Evolutionary conservation across 2,113 vertebrate genomes (phyloP).

Genomic region (Polyodon spathula): DNA sequence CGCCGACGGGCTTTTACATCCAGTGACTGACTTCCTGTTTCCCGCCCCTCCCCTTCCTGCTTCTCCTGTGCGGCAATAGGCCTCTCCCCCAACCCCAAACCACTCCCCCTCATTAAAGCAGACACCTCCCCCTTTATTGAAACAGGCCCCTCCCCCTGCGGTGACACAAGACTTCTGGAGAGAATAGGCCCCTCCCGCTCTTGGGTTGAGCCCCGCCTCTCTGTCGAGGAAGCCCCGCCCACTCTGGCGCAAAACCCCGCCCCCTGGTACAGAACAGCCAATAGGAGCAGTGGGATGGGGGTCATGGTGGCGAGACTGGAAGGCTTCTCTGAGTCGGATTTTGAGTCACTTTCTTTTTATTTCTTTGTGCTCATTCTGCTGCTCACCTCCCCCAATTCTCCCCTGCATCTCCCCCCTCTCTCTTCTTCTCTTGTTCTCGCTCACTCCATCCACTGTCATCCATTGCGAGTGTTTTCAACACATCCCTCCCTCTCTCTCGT

Average conservation of each 20-base stretch:
- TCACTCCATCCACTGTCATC: slow-evolving; percentile 33
- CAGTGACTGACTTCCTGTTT: too few species aligned
- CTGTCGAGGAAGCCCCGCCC: slow-evolving; percentile 21
- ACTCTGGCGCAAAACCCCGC: slow-evolving; percentile 29
- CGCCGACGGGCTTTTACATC: too few species aligned
- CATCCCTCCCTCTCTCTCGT: slow-evolving; percentile 29
- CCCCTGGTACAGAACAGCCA: slow-evolving; percentile 49
- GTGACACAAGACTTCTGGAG: too few species aligned
- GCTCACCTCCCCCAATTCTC: slow-evolving; percentile 49
- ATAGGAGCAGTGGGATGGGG: slow-evolving; percentile 40
- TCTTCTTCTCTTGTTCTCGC: slow-evolving; percentile 21
- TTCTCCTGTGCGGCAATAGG: too few species aligned
- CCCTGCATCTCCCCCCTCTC: slow-evolving; percentile 46
- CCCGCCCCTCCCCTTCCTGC: slow-evolving; percentile 24
- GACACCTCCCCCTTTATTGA: too few species aligned
- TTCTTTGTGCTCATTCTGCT: slow-evolving; percentile 37
- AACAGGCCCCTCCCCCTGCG: too few species aligned
- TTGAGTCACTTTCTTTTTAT: slow-evolving; percentile 44
- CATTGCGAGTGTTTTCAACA: slow-evolving; percentile 36
- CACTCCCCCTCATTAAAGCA: neutral
- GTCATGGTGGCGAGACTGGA: too few species aligned
- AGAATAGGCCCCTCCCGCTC: neutral
- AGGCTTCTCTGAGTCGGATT: slow-evolving; percentile 19
- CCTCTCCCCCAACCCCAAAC: slow-evolving; percentile 20
- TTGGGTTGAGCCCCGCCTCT: neutral